Conservation (phyloP, 2,113 vertebrate genomes). For the Atractosteus spatula region DNA sequence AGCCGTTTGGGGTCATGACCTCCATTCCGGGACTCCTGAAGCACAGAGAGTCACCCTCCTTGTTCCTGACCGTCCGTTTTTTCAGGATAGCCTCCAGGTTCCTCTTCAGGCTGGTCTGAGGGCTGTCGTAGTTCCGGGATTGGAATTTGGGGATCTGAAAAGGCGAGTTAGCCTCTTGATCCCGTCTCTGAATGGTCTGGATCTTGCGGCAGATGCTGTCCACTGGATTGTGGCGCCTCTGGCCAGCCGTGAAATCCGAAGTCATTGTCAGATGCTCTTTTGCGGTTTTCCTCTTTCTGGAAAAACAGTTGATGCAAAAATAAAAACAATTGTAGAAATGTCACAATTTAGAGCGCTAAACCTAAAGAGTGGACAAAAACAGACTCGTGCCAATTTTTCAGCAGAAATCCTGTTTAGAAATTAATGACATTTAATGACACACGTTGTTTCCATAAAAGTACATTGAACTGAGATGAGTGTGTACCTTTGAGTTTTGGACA, state of each 20-base stretch:
- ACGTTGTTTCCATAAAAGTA: too few relatives aligned
- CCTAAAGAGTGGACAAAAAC: too few relatives aligned
- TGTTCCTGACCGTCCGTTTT: conserved; percentile 48
- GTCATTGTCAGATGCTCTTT: conserved; percentile 27
- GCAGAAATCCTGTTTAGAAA: too few relatives aligned
- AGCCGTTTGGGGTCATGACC: conserved; percentile 17
- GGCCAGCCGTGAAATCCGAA: conserved; percentile 14
- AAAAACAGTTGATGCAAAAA: too few relatives aligned
- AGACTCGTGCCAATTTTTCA: too few relatives aligned
- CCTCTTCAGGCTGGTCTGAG: conserved; percentile 59
- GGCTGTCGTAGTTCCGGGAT: conserved; percentile 71
- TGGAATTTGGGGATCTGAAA: conserved; percentile 78
- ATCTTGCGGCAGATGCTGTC: conserved; percentile 88
- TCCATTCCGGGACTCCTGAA: conserved; percentile 20
- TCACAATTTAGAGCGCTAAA: too few relatives aligned
- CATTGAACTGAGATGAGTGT: too few relatives aligned
- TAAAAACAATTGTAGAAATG: too few relatives aligned
- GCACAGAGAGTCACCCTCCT: background rate
- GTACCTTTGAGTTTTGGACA: too few relatives aligned
- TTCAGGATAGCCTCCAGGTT: conserved; percentile 75
- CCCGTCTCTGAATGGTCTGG: conserved; percentile 76
- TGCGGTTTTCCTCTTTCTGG: too few relatives aligned
- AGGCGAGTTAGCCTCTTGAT: conserved; percentile 61
- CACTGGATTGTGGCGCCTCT: conserved; percentile 77
- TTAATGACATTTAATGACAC: too few relatives aligned